Evolutionary conservation across 1,140 invertebrate species (phyloP).

Genomic region (Solenopsis invicta): DNA sequence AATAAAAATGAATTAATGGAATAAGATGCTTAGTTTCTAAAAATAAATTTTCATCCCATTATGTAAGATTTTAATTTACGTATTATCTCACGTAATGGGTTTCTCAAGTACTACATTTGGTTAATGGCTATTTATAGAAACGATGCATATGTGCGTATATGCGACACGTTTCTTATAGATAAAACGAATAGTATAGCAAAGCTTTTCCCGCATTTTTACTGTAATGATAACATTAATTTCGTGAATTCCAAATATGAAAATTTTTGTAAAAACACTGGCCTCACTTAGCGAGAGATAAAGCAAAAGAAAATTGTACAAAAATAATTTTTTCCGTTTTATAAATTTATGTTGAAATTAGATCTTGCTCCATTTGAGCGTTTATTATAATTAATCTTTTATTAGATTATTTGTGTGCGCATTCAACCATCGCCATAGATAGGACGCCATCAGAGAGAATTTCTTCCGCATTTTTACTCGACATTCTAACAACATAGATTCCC

Average conservation of each 20-base stretch:
- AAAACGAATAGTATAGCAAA: no score
- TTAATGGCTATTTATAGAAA: constrained; percentile 45
- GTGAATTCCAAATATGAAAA: no score
- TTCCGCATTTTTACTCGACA: background rate
- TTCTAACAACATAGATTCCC: background rate
- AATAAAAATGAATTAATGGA: background rate
- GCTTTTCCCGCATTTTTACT: background rate
- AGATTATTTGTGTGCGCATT: background rate
- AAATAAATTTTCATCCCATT: background rate
- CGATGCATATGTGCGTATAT: background rate
- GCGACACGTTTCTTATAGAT: background rate
- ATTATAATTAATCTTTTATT: background rate
- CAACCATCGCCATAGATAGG: background rate
- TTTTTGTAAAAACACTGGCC: no score
- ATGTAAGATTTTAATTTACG: constrained; percentile 4
- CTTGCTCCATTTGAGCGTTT: background rate
- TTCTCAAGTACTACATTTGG: background rate
- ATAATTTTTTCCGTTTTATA: background rate
- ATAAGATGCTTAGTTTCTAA: background rate
- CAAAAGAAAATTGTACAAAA: background rate
- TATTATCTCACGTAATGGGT: constrained; percentile 11
- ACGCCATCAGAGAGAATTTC: background rate
- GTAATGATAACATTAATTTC: no score
- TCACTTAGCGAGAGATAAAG: no score
- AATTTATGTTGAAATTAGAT: background rate